phyloP scores from a whole-genome alignment of 2,888 invertebrate genomes.

The Chamaedrilus cognettii region DNA sequence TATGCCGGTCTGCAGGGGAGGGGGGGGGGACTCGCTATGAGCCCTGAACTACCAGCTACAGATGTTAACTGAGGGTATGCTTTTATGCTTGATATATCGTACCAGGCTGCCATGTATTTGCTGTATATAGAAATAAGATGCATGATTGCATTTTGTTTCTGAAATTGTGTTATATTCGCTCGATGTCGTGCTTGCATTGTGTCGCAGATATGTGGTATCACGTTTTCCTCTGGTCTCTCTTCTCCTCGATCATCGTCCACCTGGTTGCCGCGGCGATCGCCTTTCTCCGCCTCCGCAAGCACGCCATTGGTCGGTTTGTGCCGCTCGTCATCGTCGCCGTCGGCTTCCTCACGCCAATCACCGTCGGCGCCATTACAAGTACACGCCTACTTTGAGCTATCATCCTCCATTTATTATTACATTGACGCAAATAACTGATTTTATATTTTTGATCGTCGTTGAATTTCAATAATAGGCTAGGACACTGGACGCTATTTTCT shows the following conservation, averaged over 20 bases:
- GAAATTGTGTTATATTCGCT: not conserved
- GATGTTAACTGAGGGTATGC: too few relatives aligned
- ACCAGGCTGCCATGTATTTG: too few relatives aligned
- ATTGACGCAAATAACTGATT: too few relatives aligned
- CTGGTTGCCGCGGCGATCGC: conserved; percentile 84
- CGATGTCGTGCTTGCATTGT: conserved; percentile 37
- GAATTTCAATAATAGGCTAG: not conserved
- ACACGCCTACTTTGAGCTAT: too few relatives aligned
- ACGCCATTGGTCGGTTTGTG: conserved; percentile 91
- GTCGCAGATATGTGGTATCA: conserved; percentile 96
- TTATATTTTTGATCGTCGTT: not conserved
- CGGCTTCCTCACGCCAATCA: conserved; percentile 86
- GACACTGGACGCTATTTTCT: not conserved
- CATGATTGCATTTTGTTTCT: too few relatives aligned
- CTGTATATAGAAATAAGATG: too few relatives aligned
- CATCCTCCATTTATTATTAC: too few relatives aligned
- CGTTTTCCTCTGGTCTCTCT: conserved; percentile 92
- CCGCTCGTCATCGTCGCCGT: conserved; percentile 79
- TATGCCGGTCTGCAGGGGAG: too few relatives aligned
- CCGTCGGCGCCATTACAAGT: conserved; percentile 71
- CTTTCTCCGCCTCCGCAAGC: conserved; percentile 87
- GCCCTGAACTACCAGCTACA: too few relatives aligned
- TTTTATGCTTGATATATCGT: too few relatives aligned
- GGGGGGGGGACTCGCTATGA: too few relatives aligned
- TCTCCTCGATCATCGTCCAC: conserved; percentile 92